phyloP scores from a whole-genome alignment of 2,888 invertebrate genomes.

The Capitulum mitella region DNA sequence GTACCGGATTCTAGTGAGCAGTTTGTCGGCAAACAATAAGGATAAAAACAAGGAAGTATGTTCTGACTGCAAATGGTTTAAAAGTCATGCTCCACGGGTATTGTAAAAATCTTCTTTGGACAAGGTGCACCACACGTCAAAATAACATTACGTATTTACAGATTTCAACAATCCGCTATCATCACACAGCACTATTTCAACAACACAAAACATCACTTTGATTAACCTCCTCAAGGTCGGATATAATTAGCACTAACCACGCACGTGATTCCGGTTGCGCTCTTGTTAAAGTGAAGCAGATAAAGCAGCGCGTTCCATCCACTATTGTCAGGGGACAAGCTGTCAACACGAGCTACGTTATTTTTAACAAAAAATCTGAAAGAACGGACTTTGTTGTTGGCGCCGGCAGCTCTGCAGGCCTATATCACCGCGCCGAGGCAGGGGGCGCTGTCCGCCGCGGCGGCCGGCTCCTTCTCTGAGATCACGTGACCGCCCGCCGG shows the following conservation, averaged over 20 bases:
- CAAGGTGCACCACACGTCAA: neutral
- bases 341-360: neutral
- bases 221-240: conserved; percentile 3
- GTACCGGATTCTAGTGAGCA: no score
- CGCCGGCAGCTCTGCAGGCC: neutral
- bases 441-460: neutral
- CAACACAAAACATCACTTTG: conserved; percentile 1
- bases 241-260: neutral
- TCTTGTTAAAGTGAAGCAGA: conserved; percentile 4
- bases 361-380: neutral
- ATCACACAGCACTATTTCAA: neutral
- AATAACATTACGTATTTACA: neutral
- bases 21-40: no score
- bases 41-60: no score
- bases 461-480: neutral
- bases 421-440: neutral
- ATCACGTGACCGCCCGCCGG: neutral
- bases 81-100: no score
- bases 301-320: neutral
- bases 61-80: no score
- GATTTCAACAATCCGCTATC: neutral
- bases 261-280: neutral
- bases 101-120: conserved; percentile 2
- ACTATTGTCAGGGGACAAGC: neutral
- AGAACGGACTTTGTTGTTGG: conserved; percentile 16